A percentile compares a stretch with the other conserved stretches of the same genome.
phyloP scores from a whole-genome alignment of 2,113 vertebrate genomes.

The Bolborhynchus lineola region DNA sequence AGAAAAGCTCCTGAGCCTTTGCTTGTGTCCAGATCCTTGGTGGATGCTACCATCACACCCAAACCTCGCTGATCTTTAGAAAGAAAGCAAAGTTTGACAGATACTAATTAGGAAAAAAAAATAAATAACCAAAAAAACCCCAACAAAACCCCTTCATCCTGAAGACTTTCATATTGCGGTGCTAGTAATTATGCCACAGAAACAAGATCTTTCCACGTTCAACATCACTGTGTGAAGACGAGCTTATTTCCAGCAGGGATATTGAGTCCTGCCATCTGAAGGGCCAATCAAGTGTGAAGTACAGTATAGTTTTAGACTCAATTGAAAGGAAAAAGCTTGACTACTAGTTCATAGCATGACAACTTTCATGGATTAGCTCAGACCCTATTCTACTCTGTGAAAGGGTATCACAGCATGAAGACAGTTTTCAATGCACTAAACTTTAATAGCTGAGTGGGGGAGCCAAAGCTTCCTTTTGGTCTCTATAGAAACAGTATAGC shows the following conservation, averaged over 20 bases:
- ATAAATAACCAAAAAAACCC: not conserved
- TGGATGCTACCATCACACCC: not conserved
- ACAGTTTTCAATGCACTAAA: conserved; percentile 93
- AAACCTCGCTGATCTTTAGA: conserved; percentile 3
- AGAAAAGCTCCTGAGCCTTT: conserved; percentile 41
- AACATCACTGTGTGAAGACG: conserved; percentile 86
- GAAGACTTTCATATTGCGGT: conserved; percentile 72
- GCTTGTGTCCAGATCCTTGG: not conserved
- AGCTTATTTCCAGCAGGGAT: conserved; percentile 93
- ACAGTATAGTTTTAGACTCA: conserved; percentile 89
- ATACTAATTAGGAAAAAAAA: conserved; percentile 39
- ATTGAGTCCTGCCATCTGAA: conserved; percentile 90
- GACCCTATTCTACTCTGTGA: conserved; percentile 94
- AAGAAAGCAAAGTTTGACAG: conserved; percentile 46
- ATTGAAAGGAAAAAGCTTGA: conserved; percentile 97
- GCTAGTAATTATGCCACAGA: conserved; percentile 88
- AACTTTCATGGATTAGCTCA: conserved; percentile 99
- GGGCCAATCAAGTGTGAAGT: conserved; percentile 98
- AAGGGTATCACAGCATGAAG: conserved; percentile 97
- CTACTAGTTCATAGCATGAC: conserved; percentile 93
- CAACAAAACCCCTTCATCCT: conserved; percentile 19
- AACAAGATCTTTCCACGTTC: conserved; percentile 89
- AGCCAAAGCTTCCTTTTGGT: conserved; percentile 87
- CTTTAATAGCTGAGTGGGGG: conserved; percentile 96
- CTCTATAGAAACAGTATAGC: conserved; percentile 95